phyloP scores from a whole-genome alignment of 30 jellyfish, hydroid and myxozoan species.

The Rhopilema esculentum region DNA sequence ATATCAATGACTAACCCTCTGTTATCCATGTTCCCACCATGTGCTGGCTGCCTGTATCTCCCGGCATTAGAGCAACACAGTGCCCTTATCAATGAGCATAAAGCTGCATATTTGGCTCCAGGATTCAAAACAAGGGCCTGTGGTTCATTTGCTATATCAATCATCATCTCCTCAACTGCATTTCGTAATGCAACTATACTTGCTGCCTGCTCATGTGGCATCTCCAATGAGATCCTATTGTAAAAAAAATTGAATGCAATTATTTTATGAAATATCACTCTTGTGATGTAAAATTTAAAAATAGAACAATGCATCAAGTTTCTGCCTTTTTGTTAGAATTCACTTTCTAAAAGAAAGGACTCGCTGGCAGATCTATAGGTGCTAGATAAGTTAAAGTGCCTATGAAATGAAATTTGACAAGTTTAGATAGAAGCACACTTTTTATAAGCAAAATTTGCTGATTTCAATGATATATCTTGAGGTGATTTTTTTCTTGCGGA shows the following conservation, averaged over 20 bases:
- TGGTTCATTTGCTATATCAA: slow-evolving; percentile 85
- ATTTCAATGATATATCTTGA: too few species aligned
- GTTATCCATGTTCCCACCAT: neutral
- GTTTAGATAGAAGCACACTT: too few species aligned
- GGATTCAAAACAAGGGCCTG: slow-evolving; percentile 51
- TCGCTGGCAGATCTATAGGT: too few species aligned
- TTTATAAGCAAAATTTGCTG: too few species aligned
- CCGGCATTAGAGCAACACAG: slow-evolving; percentile 94
- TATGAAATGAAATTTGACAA: too few species aligned
- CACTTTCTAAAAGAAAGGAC: too few species aligned
- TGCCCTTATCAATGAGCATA: slow-evolving; percentile 50
- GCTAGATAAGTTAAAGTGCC: too few species aligned
- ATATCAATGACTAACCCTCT: slow-evolving; percentile 25
- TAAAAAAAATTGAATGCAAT: neutral
- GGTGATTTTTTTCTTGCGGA: too few species aligned
- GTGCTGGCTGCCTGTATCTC: slow-evolving; percentile 12
- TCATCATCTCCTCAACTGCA: slow-evolving; percentile 79
- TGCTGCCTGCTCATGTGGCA: slow-evolving; percentile 92
- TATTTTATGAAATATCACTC: too few species aligned
- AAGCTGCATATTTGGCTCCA: slow-evolving; percentile 48
- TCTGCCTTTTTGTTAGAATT: too few species aligned
- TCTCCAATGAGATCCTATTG: slow-evolving; percentile 82
- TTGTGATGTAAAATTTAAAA: too few species aligned
- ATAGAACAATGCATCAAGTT: too few species aligned
- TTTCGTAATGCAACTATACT: slow-evolving; percentile 77